phyloP scores from a whole-genome alignment of 2,113 vertebrate species.

The Andinoacara biseriatus region DNA sequence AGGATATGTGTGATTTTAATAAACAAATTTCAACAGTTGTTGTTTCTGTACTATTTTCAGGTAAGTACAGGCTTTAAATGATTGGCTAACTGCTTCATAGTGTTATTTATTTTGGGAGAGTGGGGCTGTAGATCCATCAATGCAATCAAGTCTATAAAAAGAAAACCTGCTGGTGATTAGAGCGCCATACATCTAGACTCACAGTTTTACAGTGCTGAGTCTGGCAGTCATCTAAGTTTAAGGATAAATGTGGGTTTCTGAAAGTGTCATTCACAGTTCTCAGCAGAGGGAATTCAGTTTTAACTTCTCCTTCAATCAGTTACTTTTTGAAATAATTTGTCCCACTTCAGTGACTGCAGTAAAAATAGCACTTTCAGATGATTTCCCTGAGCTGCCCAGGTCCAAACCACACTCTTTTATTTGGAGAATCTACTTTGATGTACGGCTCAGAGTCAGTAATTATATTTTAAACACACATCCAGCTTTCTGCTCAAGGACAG shows the following conservation, averaged over 20 bases:
- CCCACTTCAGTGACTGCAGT: background rate
- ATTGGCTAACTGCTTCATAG: background rate
- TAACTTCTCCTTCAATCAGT: background rate
- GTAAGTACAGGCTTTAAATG: background rate
- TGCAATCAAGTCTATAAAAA: background rate
- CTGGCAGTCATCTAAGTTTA: background rate
- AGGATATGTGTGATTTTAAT: rapidly evolving
- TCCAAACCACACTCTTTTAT: background rate
- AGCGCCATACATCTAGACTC: background rate
- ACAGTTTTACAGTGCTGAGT: background rate
- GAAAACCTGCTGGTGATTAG: rapidly evolving
- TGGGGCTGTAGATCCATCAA: background rate
- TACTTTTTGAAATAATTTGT: conserved; percentile 7
- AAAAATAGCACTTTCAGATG: conserved; percentile 4
- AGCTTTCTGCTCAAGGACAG: conserved; percentile 13
- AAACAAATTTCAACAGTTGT: background rate
- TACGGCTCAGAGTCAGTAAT: conserved; percentile 3
- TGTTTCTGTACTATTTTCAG: background rate
- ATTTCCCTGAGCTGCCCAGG: conserved; percentile 12
- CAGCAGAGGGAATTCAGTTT: background rate
- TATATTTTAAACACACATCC: conserved; percentile 10
- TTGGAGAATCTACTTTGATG: background rate
- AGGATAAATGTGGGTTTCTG: background rate
- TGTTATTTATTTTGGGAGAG: background rate
- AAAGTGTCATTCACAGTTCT: rapidly evolving